A percentile compares a stretch with the other conserved stretches of the same genome.
Evolutionary conservation across 1,140 invertebrate genomes (phyloP).

Genomic region (Zaprionus davidi): DNA sequence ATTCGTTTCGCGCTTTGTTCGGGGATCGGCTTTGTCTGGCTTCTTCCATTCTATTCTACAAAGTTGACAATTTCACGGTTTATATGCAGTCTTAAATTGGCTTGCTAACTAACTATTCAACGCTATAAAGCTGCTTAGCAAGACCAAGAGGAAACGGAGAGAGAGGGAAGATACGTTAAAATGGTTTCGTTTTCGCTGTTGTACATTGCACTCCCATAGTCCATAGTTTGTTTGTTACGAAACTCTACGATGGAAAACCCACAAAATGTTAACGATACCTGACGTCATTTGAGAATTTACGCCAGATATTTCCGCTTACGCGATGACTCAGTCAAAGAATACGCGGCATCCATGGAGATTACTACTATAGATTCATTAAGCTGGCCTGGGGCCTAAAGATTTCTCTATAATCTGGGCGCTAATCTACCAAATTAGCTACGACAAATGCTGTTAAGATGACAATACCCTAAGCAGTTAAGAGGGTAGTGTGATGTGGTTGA

Average conservation of each 20-base stretch:
- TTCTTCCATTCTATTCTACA: constrained; percentile 19
- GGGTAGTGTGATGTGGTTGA: background rate
- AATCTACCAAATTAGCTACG: constrained; percentile 50
- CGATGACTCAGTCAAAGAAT: constrained; percentile 31
- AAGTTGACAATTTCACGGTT: constrained; percentile 23
- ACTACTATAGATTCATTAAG: constrained; percentile 3
- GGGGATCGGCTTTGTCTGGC: constrained; percentile 13
- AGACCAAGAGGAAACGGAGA: background rate
- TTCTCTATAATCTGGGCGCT: constrained; percentile 32
- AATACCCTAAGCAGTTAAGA: background rate
- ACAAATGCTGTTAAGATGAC: constrained; percentile 42
- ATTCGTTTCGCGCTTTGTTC: constrained; percentile 22
- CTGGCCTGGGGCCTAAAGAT: constrained; percentile 20
- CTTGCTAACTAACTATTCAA: constrained; percentile 13
- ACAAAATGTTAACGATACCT: constrained; percentile 26
- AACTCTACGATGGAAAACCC: constrained; percentile 39
- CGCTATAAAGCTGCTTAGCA: constrained; percentile 20
- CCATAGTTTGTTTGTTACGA: background rate
- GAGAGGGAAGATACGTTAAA: constrained; percentile 13
- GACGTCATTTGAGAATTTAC: constrained; percentile 43
- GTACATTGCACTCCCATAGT: constrained; percentile 2
- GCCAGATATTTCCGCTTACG: constrained; percentile 36
- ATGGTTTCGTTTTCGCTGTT: constrained; percentile 23
- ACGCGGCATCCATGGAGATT: constrained; percentile 24
- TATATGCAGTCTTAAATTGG: constrained; percentile 17